Base-by-base conservation (phyloP, 2,888 invertebrate species). In the Cylloceria caligata region DNA sequence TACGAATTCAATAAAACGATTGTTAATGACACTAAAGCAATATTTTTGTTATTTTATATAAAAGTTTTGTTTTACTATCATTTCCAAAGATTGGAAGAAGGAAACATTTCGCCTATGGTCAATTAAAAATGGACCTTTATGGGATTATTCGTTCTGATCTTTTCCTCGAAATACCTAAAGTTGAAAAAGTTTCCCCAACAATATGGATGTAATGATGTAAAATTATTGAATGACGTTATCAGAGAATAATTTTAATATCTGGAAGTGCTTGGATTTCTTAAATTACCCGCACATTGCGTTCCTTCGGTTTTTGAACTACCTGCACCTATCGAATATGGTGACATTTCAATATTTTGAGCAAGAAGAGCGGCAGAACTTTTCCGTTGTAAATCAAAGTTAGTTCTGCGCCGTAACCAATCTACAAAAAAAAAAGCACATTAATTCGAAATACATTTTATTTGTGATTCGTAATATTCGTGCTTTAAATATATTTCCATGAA, bases 361-460 rank as follows among this genome's bases (percentile, higher is more conserved):
- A 75, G 21, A 49, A 45, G 42, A 52, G 74, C 71, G 21, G 49
- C 60, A 0, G 65, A 72, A 36, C 71, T 75, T 47, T 82, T 60
- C 1, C 75, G 71, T 55, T 60, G 67, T 16, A 82, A 34, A 55
- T 72, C 79, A 16, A 79, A 79, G 30, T 82, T 82, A 1, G 81
- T 80, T 30, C 86, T 69, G 1, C 86, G 83, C 47, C 80, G 60
- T 21, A 86, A 55, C 84, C 84, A 85, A 75, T 85, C 86, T 86
- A 45, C 6, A 75, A 81, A 16, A 42, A 60, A 49, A 64, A 75
- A 47, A 13, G 39, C 49, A 13, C 2, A 11, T 19, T 4, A 21
- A 19, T 36, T 24, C 0, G 27, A 67, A 49, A 24, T 24, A n/a
- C 45, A 21, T 16, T 13, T 57, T 0, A 55, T 55, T 60, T 6